Base-by-base conservation (phyloP, 2,888 invertebrate species). In the Plemyria rubiginata region DNA sequence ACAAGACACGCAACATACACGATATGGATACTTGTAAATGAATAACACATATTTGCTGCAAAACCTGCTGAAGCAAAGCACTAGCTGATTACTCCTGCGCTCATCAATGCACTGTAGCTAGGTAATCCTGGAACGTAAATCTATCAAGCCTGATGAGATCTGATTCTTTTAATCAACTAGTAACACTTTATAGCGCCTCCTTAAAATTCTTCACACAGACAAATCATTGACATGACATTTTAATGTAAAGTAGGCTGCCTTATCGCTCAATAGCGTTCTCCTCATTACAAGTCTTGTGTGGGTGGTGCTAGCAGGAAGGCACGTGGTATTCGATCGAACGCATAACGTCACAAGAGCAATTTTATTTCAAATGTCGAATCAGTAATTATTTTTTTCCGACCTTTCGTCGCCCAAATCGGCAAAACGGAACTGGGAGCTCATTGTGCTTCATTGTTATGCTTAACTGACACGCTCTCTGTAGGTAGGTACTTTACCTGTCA, bases 371-470 rank as follows among this genome's bases (percentile, higher is more conserved):
- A 67, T 65, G 65, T 71, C 67, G 67, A 73, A 66, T 72, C 65
- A 53, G 68, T 66, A 70, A 70, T 65, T 54, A 59, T 68, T 67
- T 68, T 73, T 77, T 71, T 75, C 71, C 70, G 70, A 75, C 71
- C 76, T 71, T 76, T 70, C 67, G 70, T 73, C 69, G 66, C 67
- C 73, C 62, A 65, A 70, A 71, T 67, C 68, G 61, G 71, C 71
- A 70, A 78, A 79, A 72, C 76, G 73, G 78, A 78, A 80, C 76
- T 67, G 65, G 68, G 67, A 60, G 57, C 70, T 76, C 75, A 80
- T 82, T 81, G 80, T 84, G 80, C 71, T 58, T 74, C 67, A 82
- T 85, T 88, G 85, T 87, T 84, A 87, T 86, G 84, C 81, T 77
- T 84, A 85, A 71, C 70, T 69, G 75, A 79, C 83, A 83, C 81